Evolutionary conservation across 1,140 invertebrate species (phyloP).

Genomic region (Bactericera cockerelli): DNA sequence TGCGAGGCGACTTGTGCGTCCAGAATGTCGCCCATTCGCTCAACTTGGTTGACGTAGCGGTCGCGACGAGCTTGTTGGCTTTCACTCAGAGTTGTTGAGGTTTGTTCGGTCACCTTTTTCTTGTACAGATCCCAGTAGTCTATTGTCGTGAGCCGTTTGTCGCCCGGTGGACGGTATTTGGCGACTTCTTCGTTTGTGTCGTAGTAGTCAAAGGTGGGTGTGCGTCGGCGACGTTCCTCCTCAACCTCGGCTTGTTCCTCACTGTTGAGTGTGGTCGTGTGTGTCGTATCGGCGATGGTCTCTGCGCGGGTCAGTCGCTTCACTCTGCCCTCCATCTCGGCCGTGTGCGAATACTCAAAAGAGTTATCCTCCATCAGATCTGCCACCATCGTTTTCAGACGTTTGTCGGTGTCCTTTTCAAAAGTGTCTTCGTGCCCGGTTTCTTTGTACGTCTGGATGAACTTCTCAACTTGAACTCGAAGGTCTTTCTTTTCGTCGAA

Average conservation of each 20-base stretch:
- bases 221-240: neutral
- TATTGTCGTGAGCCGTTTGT: neutral
- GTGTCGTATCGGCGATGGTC: neutral
- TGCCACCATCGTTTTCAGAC: neutral
- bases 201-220: neutral
- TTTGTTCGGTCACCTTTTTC: neutral
- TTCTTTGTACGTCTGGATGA: neutral
- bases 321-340: neutral
- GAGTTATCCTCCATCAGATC: neutral
- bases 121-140: neutral
- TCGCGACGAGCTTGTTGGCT: neutral
- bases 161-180: neutral
- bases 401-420: neutral
- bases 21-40: neutral
- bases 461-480: neutral
- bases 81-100: neutral
- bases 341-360: neutral
- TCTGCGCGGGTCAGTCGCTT: neutral
- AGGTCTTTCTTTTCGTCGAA: neutral
- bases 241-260: neutral
- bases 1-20: neutral
- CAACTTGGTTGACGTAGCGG: neutral
- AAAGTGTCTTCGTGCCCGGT: neutral
- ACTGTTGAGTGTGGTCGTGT: neutral
- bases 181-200: neutral